These are phyloP conservation scores for Platorchestia sp. DNA, from an alignment of 1,140 invertebrate genomes.

Conservation along the genomic window DNA sequence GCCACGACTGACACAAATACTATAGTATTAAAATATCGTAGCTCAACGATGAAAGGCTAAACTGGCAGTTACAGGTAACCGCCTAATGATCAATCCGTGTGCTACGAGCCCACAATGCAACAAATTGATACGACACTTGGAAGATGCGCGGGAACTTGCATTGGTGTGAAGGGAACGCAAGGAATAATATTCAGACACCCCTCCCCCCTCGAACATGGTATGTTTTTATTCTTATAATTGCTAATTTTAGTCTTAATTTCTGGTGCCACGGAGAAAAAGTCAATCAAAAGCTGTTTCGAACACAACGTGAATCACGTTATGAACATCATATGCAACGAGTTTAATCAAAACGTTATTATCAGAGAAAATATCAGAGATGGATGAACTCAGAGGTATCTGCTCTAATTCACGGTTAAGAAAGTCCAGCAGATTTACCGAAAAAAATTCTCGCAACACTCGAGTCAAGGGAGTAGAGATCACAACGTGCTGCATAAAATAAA, in stretches of 20 bases:
- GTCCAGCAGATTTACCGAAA: too few relatives aligned
- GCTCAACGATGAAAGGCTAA: neutral
- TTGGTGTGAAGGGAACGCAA: too few relatives aligned
- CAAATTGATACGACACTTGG: neutral
- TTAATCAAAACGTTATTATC: neutral
- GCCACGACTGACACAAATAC: neutral
- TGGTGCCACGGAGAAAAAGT: too few relatives aligned
- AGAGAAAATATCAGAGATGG: neutral
- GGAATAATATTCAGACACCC: too few relatives aligned
- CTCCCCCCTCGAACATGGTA: neutral
- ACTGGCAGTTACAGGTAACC: neutral
- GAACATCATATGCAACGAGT: neutral
- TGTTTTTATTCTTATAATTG: neutral
- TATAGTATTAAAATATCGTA: neutral
- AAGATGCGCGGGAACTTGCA: neutral
- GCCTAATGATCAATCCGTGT: neutral
- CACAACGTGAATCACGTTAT: neutral
- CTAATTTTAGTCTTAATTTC: too few relatives aligned
- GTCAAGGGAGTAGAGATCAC: neutral
- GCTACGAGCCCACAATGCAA: neutral
- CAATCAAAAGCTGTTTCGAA: too few relatives aligned
- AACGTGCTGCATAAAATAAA: too few relatives aligned
- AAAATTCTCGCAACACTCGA: neutral
- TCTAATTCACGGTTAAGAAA: too few relatives aligned
- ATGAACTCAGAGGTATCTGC: too few relatives aligned